Conservation (phyloP, 2,888 invertebrate genomes). For the Iphiclides podalirius region DNA sequence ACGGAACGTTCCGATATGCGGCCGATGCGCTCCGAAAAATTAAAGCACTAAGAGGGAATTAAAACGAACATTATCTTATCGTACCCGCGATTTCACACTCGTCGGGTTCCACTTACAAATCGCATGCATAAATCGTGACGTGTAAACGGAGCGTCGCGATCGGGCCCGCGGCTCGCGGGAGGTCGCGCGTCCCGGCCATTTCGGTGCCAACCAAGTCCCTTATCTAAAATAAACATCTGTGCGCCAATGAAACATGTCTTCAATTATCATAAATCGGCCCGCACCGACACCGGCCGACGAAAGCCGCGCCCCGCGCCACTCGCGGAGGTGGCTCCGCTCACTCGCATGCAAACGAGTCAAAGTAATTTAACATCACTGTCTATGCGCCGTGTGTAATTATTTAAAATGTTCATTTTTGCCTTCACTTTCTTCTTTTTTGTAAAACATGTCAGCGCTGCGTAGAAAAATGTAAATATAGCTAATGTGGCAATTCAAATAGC, state of each 20-base stretch:
- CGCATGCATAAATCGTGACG: conserved; percentile 61
- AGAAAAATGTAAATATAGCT: conserved; percentile 9
- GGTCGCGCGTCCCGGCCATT: conserved; percentile 69
- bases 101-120: conserved; percentile 57
- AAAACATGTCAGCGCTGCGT: conserved; percentile 5
- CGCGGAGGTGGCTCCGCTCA: conserved; percentile 45
- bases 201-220: conserved; percentile 68
- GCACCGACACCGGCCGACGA: conserved; percentile 66
- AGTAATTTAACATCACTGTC: conserved; percentile 36
- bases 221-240: conserved; percentile 80
- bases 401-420: conserved; percentile 1
- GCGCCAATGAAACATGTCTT: conserved; percentile 77
- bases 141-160: conserved; percentile 62
- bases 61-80: conserved; percentile 47
- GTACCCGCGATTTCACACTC: conserved; percentile 57
- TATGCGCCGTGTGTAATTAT: conserved; percentile 20
- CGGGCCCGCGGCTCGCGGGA: conserved; percentile 59
- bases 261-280: conserved; percentile 79
- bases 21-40: conserved; percentile 29
- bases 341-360: conserved; percentile 52
- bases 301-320: conserved; percentile 60
- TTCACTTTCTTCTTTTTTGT: conserved; percentile 5
- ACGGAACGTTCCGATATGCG: not conserved
- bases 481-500: conserved; percentile 2
- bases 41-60: conserved; percentile 37